Evolutionary conservation across 2,888 invertebrate genomes (phyloP).

Genomic region (Podabrus alpinus): DNA sequence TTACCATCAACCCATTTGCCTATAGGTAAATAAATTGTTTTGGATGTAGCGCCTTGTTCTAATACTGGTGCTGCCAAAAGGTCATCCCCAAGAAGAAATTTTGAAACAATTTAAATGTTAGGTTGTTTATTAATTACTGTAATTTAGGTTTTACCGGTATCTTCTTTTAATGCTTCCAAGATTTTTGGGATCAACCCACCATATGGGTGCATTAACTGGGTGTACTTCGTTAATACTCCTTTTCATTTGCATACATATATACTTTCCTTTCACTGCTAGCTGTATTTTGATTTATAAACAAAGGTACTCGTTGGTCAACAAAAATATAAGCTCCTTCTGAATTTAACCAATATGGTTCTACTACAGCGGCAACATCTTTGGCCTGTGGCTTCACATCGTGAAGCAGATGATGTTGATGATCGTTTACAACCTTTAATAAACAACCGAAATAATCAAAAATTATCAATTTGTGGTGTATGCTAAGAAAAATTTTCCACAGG

Average conservation of each 20-base stretch:
- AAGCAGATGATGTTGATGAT: no score
- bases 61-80: conserved; percentile 81
- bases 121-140: background rate
- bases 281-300: no score
- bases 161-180: conserved; percentile 36
- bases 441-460: no score
- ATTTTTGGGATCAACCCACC: conserved; percentile 81
- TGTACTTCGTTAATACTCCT: conserved; percentile 64
- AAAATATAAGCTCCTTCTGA: no score
- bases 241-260: conserved; percentile 66
- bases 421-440: no score
- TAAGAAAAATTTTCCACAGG: no score
- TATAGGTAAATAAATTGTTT: conserved; percentile 76
- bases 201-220: conserved; percentile 80
- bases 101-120: conserved; percentile 56
- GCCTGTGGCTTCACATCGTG: no score
- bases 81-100: conserved; percentile 77
- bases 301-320: no score
- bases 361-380: no score
- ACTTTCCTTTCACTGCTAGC: no score
- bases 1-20: conserved; percentile 76
- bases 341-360: no score
- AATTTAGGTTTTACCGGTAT: conserved; percentile 4
- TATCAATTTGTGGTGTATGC: no score
- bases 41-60: conserved; percentile 60